phyloP scores from a whole-genome alignment of 2,888 invertebrate genomes.

The Pharmacophagus antenor region DNA sequence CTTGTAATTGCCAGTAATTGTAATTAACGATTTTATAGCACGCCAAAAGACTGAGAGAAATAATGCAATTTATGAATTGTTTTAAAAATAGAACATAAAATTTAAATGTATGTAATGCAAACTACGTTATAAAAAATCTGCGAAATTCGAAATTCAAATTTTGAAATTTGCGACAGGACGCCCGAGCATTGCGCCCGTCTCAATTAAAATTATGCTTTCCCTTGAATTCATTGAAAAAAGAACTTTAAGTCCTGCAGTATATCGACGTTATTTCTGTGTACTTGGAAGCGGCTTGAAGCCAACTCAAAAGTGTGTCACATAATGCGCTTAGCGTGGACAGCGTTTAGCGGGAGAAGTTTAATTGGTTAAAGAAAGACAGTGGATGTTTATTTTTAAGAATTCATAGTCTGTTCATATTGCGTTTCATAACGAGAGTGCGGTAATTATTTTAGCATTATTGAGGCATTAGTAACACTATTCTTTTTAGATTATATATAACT shows the following conservation, averaged over 20 bases:
- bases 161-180: conserved; percentile 60
- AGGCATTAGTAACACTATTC: neutral
- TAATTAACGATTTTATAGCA: conserved; percentile 2
- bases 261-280: conserved; percentile 50
- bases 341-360: conserved; percentile 23
- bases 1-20: neutral
- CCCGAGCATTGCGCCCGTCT: conserved; percentile 45
- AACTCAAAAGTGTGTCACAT: conserved; percentile 77
- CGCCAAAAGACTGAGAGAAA: neutral
- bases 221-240: conserved; percentile 33
- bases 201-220: conserved; percentile 48
- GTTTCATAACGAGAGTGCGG: neutral
- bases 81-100: conserved; percentile 4
- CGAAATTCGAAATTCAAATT: conserved; percentile 70
- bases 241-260: conserved; percentile 39
- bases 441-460: neutral
- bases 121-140: conserved; percentile 37
- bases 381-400: neutral
- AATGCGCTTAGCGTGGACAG: conserved; percentile 22
- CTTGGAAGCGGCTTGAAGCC: conserved; percentile 66
- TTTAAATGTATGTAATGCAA: conserved; percentile 27
- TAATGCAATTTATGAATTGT: conserved; percentile 6
- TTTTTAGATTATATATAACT: too few species aligned
- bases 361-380: neutral
- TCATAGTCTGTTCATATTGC: neutral